Evolutionary conservation across 2,797 vertebrate species (phyloP).

Genomic region (Apodemus agrarius): DNA sequence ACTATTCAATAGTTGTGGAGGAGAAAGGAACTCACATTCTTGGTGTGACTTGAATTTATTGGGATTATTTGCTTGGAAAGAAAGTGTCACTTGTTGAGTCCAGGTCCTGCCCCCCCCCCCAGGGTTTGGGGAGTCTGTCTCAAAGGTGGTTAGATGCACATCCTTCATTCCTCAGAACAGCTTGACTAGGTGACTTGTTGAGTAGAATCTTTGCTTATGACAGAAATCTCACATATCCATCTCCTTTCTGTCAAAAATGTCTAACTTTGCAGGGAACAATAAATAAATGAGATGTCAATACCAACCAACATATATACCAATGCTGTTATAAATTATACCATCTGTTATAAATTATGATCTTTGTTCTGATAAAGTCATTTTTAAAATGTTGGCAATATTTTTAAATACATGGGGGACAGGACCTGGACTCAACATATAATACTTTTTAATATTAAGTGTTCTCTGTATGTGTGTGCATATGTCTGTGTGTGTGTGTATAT

Average conservation of each 20-base stretch:
- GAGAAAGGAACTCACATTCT: not conserved
- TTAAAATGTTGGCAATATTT: slow-evolving; percentile 52
- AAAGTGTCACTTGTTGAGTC: slow-evolving; percentile 1
- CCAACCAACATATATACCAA: slow-evolving; percentile 25
- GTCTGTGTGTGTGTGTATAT: not conserved
- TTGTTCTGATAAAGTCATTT: slow-evolving; percentile 60
- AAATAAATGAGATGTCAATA: not conserved
- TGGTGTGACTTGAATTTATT: not conserved
- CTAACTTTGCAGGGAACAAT: slow-evolving; percentile 54
- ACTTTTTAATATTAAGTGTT: not conserved
- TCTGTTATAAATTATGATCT: slow-evolving; percentile 63
- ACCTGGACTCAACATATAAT: not conserved
- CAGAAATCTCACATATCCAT: not conserved
- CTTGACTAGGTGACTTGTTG: not conserved
- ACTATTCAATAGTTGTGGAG: not conserved
- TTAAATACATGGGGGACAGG: not conserved
- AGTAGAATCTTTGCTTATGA: not conserved
- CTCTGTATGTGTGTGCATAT: not conserved
- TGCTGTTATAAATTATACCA: slow-evolving; percentile 63
- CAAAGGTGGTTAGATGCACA: too few relatives aligned
- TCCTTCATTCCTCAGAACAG: not conserved
- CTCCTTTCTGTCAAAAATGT: not conserved
- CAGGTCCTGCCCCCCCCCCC: not conserved
- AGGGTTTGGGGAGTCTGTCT: not conserved
- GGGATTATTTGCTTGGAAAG: not conserved